Base-by-base conservation (phyloP, 1,140 invertebrate genomes). In the Phocides pigmalion region DNA sequence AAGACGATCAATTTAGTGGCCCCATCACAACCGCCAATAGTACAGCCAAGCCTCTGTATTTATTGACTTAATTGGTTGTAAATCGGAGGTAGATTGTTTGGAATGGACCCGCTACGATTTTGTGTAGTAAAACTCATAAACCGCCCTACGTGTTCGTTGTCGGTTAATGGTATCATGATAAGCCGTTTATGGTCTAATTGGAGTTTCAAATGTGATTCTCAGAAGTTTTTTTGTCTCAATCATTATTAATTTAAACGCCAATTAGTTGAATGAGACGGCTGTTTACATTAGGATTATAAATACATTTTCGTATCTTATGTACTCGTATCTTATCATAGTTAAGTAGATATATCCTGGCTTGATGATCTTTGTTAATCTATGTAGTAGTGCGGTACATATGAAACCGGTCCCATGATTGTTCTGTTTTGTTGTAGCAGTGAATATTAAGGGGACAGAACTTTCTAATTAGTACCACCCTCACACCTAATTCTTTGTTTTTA, bases 121-220 rank as follows among this genome's bases (percentile, higher is more conserved):
- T 80, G 77, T 87, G 79, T 87, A 87, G 83, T 87, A 82, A 86
- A 89, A 79, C 76, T 81, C 83, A 89, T 89, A 89, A 89, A 89
- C 83, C 87, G 79, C 84, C 82, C 84, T 79, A 77, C 72, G 69
- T 76, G 81, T 81, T 72, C 69, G 71, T 76, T 80, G 79, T 81
- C 75, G 72, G 78, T 79, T 89, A 89, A 89, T 89, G 79, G 76
- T 68, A 76, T 73, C 81, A 77, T 78, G 87, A 87, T 89, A 87
- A 87, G 80, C 59, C 74, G 61, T 87, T 89, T 87, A 89, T 87
- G 77, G 72, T 78, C 76, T 85, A 86, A 89, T 89, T 86, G 81
- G 81, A 70, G 70, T 74, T 64, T 82, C 73, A 81, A 82, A 88
- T 79, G 74, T 76, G 51, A 64, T 81, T 81, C 75, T 71, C 44